Conservation (phyloP, 2,888 invertebrate species). For the Eupithecia vulgata region DNA sequence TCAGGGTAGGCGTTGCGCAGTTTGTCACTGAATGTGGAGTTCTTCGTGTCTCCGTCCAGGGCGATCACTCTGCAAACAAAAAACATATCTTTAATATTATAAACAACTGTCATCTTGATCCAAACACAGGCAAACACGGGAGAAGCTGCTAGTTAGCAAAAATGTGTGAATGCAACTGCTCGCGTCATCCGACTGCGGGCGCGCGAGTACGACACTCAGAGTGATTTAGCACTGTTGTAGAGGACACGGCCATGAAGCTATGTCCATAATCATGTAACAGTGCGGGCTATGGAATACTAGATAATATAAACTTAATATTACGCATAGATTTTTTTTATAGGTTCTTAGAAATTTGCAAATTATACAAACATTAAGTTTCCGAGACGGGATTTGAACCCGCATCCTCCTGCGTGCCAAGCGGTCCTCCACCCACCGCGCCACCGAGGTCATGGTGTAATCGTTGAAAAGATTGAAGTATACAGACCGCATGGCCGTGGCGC, state of each 20-base stretch:
- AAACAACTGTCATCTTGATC: neutral
- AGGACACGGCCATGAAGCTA: neutral
- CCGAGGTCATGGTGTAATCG: neutral
- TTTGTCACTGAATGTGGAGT: constrained; percentile 98
- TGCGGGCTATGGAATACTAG: no score
- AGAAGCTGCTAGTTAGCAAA: neutral
- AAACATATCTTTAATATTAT: neutral
- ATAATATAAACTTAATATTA: no score
- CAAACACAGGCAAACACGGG: neutral
- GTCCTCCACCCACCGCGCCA: neutral
- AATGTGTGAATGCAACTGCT: neutral
- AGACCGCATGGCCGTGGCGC: no score
- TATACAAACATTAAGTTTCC: neutral
- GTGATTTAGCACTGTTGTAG: neutral
- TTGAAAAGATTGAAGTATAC: neutral
- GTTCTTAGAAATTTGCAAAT: no score
- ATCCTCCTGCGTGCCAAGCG: neutral
- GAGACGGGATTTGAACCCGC: neutral
- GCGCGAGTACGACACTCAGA: neutral
- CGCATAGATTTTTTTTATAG: no score
- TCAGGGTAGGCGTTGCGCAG: constrained; percentile 89
- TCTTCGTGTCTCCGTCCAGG: constrained; percentile 98
- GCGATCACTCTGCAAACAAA: constrained; percentile 90
- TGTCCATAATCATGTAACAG: neutral
- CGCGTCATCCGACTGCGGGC: neutral